phyloP scores from a whole-genome alignment of 2,113 vertebrate genomes.

The Clupea harengus region DNA sequence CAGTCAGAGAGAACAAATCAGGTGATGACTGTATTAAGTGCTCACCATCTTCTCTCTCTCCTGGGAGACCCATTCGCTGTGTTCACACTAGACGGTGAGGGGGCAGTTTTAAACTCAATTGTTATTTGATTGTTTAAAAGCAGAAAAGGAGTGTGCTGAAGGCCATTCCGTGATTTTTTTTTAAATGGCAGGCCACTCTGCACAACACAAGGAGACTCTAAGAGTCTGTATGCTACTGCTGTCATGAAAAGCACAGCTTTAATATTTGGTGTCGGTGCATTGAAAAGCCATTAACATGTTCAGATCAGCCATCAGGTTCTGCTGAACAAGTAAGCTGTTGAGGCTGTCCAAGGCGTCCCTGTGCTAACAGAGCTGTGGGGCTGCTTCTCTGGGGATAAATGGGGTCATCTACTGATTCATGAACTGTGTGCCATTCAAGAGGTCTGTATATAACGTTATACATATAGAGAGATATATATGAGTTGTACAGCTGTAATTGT shows the following conservation, averaged over 20 bases:
- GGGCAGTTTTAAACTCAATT: not conserved
- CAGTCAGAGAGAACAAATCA: not conserved
- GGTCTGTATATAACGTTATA: slow-evolving; percentile 39
- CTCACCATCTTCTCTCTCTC: not conserved
- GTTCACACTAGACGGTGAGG: not conserved
- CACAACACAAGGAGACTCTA: not conserved
- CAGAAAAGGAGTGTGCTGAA: not conserved
- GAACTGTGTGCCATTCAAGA: slow-evolving; percentile 43
- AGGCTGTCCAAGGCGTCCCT: not conserved
- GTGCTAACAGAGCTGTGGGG: not conserved
- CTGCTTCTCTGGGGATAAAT: not conserved
- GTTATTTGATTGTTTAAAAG: not conserved
- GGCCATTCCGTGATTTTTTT: not conserved
- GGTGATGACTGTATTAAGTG: not conserved
- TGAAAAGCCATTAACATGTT: not conserved
- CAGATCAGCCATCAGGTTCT: not conserved
- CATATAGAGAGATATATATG: slow-evolving; percentile 9
- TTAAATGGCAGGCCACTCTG: not conserved
- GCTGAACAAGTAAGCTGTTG: slow-evolving; percentile 12
- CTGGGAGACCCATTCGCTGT: not conserved
- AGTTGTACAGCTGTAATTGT: slow-evolving; percentile 45
- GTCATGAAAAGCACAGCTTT: not conserved
- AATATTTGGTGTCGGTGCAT: not conserved
- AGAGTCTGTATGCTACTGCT: not conserved
- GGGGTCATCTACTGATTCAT: slow-evolving; percentile 44